Evolutionary conservation across 2,888 invertebrate species (phyloP).

Genomic region (Folsomia manolachei): DNA sequence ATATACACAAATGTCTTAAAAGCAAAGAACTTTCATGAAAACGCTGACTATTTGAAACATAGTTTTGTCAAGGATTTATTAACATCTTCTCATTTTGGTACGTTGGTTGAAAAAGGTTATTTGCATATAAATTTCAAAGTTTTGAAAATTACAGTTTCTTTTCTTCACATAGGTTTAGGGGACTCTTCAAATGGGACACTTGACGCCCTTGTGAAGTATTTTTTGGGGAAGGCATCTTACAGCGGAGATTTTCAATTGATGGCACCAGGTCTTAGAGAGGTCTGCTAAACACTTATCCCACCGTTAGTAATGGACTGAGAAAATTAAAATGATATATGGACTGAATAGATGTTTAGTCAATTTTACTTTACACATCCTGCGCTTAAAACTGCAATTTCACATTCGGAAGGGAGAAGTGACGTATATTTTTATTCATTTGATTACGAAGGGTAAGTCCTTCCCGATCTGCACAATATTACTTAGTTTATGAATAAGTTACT

Average conservation of each 20-base stretch:
- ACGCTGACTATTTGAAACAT: constrained; percentile 7
- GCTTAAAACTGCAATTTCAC: constrained; percentile 14
- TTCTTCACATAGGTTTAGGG: no score
- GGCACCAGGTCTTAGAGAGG: constrained; percentile 25
- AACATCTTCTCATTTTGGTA: constrained; percentile 15
- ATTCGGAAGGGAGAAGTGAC: neutral
- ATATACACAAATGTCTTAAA: constrained; percentile 1
- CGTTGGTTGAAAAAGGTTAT: neutral
- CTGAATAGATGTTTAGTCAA: constrained; percentile 12
- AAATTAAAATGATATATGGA: no score
- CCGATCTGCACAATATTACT: neutral
- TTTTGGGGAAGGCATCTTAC: constrained; percentile 11
- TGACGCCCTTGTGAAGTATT: constrained; percentile 1
- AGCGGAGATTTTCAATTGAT: constrained; percentile 22
- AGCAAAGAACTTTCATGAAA: neutral
- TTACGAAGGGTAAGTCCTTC: constrained; percentile 21
- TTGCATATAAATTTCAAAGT: no score
- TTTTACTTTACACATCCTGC: constrained; percentile 24
- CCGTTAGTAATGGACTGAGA: no score
- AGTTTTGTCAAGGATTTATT: neutral
- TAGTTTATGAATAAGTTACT: no score
- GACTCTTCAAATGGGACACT: constrained; percentile 9
- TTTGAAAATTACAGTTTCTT: no score
- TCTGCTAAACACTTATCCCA: no score
- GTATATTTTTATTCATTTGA: constrained; percentile 26